These are phyloP conservation scores for Scaptomyza pallida DNA, from an alignment of 1,140 invertebrate genomes.

Conservation along the genomic window DNA sequence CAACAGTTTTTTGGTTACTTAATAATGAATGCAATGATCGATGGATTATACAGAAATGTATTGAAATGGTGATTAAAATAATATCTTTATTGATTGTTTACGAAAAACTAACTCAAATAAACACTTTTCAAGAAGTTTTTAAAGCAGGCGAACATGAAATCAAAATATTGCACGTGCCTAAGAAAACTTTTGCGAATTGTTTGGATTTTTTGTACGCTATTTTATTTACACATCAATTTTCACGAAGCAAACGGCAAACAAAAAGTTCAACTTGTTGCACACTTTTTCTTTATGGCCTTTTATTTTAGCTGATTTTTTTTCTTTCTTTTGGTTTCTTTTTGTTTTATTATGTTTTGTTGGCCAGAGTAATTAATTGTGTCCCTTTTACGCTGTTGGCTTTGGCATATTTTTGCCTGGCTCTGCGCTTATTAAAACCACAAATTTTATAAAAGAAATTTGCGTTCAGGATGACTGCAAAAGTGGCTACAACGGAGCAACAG, in stretches of 20 bases:
- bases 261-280: slow-evolving; percentile 74
- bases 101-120: neutral
- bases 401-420: slow-evolving; percentile 23
- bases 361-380: slow-evolving; percentile 72
- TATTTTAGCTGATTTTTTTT: neutral
- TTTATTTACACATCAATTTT: slow-evolving; percentile 65
- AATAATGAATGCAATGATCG: neutral
- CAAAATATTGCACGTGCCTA: slow-evolving; percentile 13
- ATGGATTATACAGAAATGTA: neutral
- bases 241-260: slow-evolving; percentile 40
- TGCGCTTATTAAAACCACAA: slow-evolving; percentile 60
- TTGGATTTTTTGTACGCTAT: slow-evolving; percentile 29
- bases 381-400: slow-evolving; percentile 54
- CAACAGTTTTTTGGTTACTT: slow-evolving; percentile 21
- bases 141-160: neutral
- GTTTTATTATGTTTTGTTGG: slow-evolving; percentile 16
- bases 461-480: slow-evolving; percentile 24
- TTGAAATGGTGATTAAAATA: too few species aligned
- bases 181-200: slow-evolving; percentile 21
- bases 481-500: neutral
- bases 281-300: slow-evolving; percentile 26
- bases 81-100: too few species aligned
- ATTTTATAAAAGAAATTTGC: slow-evolving; percentile 52
- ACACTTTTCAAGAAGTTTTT: neutral
- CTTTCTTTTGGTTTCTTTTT: slow-evolving; percentile 40